Base-by-base conservation (phyloP, 2,888 invertebrate genomes). In the Stenichneumon culpator region DNA sequence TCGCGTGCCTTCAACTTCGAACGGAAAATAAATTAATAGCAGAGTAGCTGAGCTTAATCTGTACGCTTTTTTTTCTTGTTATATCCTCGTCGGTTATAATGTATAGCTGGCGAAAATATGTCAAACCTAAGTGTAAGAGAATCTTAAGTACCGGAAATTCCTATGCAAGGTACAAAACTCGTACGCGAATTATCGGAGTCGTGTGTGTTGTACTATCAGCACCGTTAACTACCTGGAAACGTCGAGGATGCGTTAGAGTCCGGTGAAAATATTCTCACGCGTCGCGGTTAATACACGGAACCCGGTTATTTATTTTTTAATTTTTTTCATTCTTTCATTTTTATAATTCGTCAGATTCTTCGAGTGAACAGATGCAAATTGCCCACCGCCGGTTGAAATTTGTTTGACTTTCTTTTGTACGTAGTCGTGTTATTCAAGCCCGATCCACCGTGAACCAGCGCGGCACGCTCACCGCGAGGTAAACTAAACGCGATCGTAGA, bases 1-100 rank as follows among this genome's bases (percentile, higher is more conserved):
- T 82, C 74, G 72, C 73, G 69, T 73, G 74, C 57, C 72, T 72
- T 77, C 77, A 60, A 73, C 63, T 57, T 52, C 54, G 52, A 78
- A 52, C 60, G 82, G 54, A 84, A 84, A 82, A 82, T 78, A 79
- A 74, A 81, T 82, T 84, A 84, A 82, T 84, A 39, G 77, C 78
- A 80, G 68, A 50, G 50, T 72, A 44, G 36, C 52, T 36, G 57
- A 44, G 22, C 22, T 47, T 47, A 39, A 44, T 67, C n/a, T 39
- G 7, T 65, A 73, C 25, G 39, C 47, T 77, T 54, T 25, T 25
- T 60, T 25, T n/a, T 32, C 28, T n/a, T 32, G 0, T 7, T 16
- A 73, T 57, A 70, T 69, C 63, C 54, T 57, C 22, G 68, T 16
- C 74, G 70, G 72, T 68, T 50, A 50, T 72, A 73, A 72, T 68